Evolutionary conservation across 64 coral and sea anemone genomes (phyloP).

Genomic region (Orbicella faveolata): DNA sequence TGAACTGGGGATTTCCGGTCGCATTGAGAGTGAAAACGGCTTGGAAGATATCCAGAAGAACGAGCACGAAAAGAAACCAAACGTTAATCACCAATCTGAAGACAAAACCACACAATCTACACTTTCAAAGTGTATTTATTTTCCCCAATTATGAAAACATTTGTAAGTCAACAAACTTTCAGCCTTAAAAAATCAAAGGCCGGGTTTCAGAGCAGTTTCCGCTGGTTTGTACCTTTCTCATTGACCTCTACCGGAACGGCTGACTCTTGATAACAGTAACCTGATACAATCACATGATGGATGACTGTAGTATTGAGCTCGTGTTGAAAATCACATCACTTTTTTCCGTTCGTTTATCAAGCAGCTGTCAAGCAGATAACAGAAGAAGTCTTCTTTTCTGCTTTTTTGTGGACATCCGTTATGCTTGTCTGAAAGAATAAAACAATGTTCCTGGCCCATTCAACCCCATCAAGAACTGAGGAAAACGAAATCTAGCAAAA

Average conservation of each 20-base stretch:
- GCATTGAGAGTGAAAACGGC: background rate
- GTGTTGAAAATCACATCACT: constrained; percentile 13
- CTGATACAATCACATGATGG: background rate
- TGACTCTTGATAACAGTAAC: constrained; percentile 6
- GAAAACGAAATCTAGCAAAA: too few species aligned
- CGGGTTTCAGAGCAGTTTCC: background rate
- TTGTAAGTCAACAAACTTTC: background rate
- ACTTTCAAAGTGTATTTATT: background rate
- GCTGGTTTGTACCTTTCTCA: background rate
- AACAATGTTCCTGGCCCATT: background rate
- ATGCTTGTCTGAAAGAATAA: constrained; percentile 3
- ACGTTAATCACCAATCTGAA: background rate
- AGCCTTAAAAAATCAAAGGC: background rate
- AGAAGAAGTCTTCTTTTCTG: background rate
- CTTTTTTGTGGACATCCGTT: background rate
- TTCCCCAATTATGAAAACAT: background rate
- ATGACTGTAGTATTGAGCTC: background rate
- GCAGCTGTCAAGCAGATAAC: constrained; percentile 30
- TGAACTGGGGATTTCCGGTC: constrained; percentile 35
- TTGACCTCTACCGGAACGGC: background rate
- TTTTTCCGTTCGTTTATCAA: background rate
- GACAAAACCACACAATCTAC: background rate
- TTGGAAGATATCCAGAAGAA: background rate
- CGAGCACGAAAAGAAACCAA: background rate
- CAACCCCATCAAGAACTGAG: background rate